Conservation (phyloP, 2,113 vertebrate species). For the Martes martes region DNA sequence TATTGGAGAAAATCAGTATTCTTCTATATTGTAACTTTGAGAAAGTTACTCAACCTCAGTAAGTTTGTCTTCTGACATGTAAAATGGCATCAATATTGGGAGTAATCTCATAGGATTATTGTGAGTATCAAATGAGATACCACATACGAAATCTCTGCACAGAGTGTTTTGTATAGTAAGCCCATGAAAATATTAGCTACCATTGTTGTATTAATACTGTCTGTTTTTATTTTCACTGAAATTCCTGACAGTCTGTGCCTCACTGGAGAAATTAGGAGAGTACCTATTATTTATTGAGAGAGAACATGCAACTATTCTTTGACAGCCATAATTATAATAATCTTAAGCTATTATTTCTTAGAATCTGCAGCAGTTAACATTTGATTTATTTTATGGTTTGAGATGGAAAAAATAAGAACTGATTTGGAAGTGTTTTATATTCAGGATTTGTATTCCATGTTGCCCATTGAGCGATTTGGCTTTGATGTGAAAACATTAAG, state of each 20-base stretch:
- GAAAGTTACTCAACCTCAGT: background rate
- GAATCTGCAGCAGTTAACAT: background rate
- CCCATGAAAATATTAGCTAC: background rate
- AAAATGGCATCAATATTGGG: background rate
- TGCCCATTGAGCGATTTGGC: background rate
- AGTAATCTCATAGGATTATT: background rate
- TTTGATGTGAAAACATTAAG: background rate
- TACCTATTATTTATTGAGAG: background rate
- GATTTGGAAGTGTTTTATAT: background rate
- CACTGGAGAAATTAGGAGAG: background rate
- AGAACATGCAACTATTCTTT: background rate
- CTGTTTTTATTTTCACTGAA: background rate
- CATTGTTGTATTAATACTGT: background rate
- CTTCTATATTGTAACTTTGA: background rate
- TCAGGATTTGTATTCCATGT: background rate
- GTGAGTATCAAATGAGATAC: background rate
- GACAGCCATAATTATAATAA: background rate
- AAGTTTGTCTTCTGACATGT: background rate
- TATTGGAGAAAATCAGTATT: background rate
- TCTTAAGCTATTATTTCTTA: background rate
- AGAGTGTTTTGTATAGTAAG: accelerated
- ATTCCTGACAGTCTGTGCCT: background rate
- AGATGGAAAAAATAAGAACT: background rate
- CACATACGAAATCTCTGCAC: background rate
- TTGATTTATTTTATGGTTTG: background rate